Evolutionary conservation across 2,888 invertebrate genomes (phyloP).

Genomic region (Notodonta dromedarius): DNA sequence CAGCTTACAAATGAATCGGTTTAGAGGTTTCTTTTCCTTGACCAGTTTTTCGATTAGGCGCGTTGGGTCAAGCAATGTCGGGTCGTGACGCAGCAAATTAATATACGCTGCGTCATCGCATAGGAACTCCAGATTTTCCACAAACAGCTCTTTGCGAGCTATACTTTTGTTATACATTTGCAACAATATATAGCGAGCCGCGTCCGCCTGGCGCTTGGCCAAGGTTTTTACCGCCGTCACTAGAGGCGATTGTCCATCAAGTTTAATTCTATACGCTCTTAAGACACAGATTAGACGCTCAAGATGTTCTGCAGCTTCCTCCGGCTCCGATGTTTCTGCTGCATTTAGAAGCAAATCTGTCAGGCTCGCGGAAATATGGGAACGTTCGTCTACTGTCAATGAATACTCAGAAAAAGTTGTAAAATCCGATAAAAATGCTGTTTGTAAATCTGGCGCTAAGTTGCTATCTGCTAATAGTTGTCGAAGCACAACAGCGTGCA

Average conservation of each 20-base stretch:
- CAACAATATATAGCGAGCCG: slow-evolving; percentile 36
- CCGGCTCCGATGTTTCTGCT: slow-evolving; percentile 26
- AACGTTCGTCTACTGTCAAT: slow-evolving; percentile 46
- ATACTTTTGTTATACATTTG: slow-evolving; percentile 48
- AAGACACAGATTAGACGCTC: slow-evolving; percentile 47
- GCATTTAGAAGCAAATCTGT: slow-evolving; percentile 40
- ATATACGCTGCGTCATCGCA: slow-evolving; percentile 54
- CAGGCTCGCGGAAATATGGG: slow-evolving; percentile 32
- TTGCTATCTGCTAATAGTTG: slow-evolving; percentile 43
- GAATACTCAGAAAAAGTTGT: slow-evolving; percentile 54
- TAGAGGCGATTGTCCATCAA: slow-evolving; percentile 39
- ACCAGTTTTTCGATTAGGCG: slow-evolving; percentile 37
- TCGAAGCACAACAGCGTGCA: slow-evolving; percentile 64
- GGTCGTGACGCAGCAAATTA: slow-evolving; percentile 61
- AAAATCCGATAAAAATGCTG: slow-evolving; percentile 50
- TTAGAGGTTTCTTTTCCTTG: slow-evolving; percentile 25
- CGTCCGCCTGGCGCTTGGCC: slow-evolving; percentile 34
- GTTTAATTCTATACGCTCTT: slow-evolving; percentile 39
- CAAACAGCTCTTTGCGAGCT: slow-evolving; percentile 54
- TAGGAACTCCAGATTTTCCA: slow-evolving; percentile 46
- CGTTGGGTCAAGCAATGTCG: slow-evolving; percentile 37
- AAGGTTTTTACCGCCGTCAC: slow-evolving; percentile 39
- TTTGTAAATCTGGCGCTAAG: slow-evolving; percentile 33
- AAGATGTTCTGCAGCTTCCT: slow-evolving; percentile 26
- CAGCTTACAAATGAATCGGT: slow-evolving; percentile 52